Base-by-base conservation (phyloP, 1,140 invertebrate genomes). In the Brachionus koreanus region DNA sequence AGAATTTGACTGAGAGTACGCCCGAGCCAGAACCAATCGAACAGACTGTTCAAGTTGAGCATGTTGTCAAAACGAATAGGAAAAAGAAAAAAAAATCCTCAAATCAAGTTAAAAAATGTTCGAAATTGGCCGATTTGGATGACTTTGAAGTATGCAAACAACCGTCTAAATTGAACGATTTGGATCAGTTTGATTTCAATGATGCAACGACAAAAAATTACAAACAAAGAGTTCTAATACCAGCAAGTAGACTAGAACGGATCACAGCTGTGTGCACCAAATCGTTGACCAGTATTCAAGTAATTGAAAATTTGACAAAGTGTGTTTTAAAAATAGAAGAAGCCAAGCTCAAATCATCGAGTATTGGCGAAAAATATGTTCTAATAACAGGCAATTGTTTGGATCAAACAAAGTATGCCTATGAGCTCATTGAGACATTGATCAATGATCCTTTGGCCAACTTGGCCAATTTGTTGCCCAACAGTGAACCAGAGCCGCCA, bases 401-500 rank as follows among this genome's bases (percentile, higher is more conserved):
- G 0, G 69, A 74, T 46, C 69, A 74, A 19, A 74, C 69, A 23
- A 74, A 74, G n/a, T 74, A 74, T 19, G 69, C 69, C 13, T 74
- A 33, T 49, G 69, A 74, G 7, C 33, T 74, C 1, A 9, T 74
- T 1, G 69, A 74, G 23, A 74, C 39, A 23, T 29, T 74, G 9
- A 74, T 74, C 1, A 74, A 74, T 23, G 69, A 74, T 19, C 69
- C 69, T 7, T 74, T 74, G 13, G 69, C 25, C 33, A 46, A 46
- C 25, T 74, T 74, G 39, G 19, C n/a, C 39, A 74, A 74, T 74
- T 29, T 74, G 19, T 46, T 74, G 25, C 69, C 69, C 2, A 57
- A 19, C 16, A 25, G 1, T 57, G 19, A 74, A 10, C 4, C 39
- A n/a, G 39, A 42, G 35, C 6, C 0, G n/a, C 6, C 16, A 2